Conservation (phyloP, 92 coral and sea anemone species). For the Phenganax subtilis region DNA sequence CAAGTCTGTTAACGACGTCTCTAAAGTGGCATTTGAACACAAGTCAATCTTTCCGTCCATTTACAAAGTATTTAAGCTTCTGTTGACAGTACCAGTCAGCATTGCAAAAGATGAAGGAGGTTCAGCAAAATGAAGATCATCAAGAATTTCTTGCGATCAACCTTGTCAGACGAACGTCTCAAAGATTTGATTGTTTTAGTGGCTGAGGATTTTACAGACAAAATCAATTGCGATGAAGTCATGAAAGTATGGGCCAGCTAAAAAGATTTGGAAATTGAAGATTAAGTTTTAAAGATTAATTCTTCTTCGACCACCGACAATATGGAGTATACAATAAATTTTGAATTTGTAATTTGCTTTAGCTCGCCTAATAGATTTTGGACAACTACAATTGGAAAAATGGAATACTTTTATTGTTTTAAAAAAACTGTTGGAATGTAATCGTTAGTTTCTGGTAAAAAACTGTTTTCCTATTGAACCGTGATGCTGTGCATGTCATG, state of each 20-base stretch:
- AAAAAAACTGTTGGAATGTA: background rate
- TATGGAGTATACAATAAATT: background rate
- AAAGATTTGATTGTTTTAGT: conserved; percentile 1
- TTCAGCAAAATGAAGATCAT: background rate
- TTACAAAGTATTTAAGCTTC: background rate
- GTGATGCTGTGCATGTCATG: background rate
- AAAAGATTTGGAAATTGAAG: conserved; percentile 14
- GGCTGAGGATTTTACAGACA: background rate
- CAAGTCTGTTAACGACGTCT: background rate
- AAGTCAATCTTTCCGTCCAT: background rate
- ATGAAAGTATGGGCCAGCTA: background rate
- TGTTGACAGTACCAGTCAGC: background rate
- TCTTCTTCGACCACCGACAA: background rate
- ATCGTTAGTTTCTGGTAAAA: no score
- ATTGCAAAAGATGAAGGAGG: background rate
- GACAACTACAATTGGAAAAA: background rate
- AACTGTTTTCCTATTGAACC: background rate
- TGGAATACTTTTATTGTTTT: no score
- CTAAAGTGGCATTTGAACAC: background rate
- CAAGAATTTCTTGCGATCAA: conserved; percentile 1
- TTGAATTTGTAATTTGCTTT: background rate
- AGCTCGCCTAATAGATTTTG: background rate
- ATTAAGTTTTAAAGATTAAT: background rate
- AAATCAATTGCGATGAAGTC: conserved; percentile 2
- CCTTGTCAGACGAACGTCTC: background rate